Base-by-base conservation (phyloP, 2,888 invertebrate genomes). In the Drosophila histrio region DNA sequence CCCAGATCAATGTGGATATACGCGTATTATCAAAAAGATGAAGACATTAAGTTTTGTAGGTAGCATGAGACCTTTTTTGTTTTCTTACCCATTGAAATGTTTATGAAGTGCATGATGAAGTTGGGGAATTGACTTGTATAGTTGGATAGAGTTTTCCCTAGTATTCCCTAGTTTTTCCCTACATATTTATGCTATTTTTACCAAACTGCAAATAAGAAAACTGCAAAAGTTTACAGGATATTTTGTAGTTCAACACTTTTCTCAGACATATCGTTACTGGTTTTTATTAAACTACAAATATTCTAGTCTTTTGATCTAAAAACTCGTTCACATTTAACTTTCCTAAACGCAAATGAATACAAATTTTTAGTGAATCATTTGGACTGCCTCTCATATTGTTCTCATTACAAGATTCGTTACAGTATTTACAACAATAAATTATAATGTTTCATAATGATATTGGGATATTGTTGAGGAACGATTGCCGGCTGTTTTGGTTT, bases 41-140 rank as follows among this genome's bases (percentile, higher is more conserved):
- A 62, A 72, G 36, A 61, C 73, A 67, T 73, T 73, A 66, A 26
- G 38, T 52, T 24, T 47, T 72, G 24, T 72, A 59, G 73, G 77
- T 77, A 72, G 77, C 66, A 41, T 22, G 21, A 54, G 22, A 30
- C 41, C 46, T 57, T 32, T 9, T 36, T 39, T 19, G 9, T 13
- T 38, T 1, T 26, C 7, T 36, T 60, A 60, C 59, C 28, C 53
- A 34, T 15, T 46, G 21, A 44, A 28, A 19, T 21, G 28, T 2
- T 1, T 6, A 1, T 6, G 21, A 39, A 26, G 30, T 19, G 52
- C 30, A 21, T 28, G 21, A 17, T 38, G n/a, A 6, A 7, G 6
- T 26, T 44, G 15, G 6, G 17, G 5, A 26, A 15, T n/a, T n/a
- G n/a, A n/a, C n/a, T n/a, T n/a, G n/a, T n/a, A 11, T 17, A 15